Evolutionary conservation across 23 tunicate species (phyloP), one percentile per base, ranked within the genome.

Genomic region (Ascidia mentula): DNA sequence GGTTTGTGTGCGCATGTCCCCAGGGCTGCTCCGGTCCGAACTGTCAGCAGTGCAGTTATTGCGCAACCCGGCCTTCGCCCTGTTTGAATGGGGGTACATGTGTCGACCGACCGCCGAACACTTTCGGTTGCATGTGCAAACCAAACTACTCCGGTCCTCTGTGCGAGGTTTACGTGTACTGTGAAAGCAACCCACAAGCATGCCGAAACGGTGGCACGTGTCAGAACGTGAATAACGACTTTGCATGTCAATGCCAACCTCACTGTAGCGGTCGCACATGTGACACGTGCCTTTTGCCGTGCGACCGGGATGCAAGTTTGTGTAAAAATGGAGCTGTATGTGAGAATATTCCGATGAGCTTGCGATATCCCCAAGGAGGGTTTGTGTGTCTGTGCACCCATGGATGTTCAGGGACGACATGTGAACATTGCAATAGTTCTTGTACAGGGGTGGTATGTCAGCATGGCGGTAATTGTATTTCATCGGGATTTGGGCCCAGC

Each of bases 191-290:
- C 45, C 38, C 76, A 18, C 46, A 9, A 18, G 6, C 69, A 32
- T 77, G 80, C 34, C 36, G 2, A 3, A 77, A 77, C 69, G 36
- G 35, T 6, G 80, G 80, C 9, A 77, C 69, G 7, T 77, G 80
- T 31, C 28, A 36, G 22, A 38, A 74, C 45, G 1, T 18, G 3
- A 71, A 9, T 37, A 31, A 31, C 69, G 37, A 26, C 9, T 13
- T 46, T 42, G 31, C 24, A 18, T 77, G 80, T 46, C 28, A 45
- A n/a, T 77, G 80, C 38, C 8, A 6, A n/a, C 69, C 28, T 20
- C 28, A 40, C 59, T 77, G 80, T 31, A 28, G 34, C 0, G 80
- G 80, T 7, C 18, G 20, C 1, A 18, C 20, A 4, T 77, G 80
- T 26, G 69, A 77, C 7, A 20, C 17, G 26, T 77, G 80, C 32